Percentiles rank a stretch among this genome's conserved stretches.
These are phyloP conservation scores for Pycnonotus jocosus DNA, from an alignment of 2,113 vertebrate genomes.

Conservation along the genomic window DNA sequence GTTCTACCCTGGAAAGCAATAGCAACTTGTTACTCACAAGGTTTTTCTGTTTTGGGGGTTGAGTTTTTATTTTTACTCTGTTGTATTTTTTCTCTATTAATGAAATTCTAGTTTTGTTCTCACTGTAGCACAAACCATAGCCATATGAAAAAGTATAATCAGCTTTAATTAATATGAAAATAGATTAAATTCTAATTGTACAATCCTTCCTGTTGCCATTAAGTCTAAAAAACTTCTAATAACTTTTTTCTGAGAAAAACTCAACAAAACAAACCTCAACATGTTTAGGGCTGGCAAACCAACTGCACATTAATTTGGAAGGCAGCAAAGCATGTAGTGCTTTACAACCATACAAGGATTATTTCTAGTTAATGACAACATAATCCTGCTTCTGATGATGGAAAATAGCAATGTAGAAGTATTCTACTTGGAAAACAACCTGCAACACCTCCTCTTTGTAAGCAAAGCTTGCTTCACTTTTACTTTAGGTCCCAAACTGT, in stretches of 20 bases:
- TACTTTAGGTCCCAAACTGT: neutral
- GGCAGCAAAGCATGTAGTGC: neutral
- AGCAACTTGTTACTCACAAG: neutral
- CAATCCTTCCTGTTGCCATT: neutral
- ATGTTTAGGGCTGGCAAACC: neutral
- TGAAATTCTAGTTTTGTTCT: neutral
- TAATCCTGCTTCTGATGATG: neutral
- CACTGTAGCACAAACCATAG: neutral
- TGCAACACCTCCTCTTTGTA: neutral
- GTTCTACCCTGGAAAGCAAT: neutral
- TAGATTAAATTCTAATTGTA: neutral
- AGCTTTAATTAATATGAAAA: neutral
- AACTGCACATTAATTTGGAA: neutral
- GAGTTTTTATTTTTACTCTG: neutral
- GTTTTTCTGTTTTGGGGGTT: neutral
- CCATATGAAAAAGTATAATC: neutral
- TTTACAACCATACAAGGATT: neutral
- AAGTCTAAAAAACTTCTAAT: neutral
- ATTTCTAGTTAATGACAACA: neutral
- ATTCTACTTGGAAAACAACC: neutral
- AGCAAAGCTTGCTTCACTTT: neutral
- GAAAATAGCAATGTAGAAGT: neutral
- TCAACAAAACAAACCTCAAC: accelerated
- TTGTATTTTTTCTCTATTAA: neutral
- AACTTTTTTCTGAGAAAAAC: accelerated